Conservation (phyloP, 2,888 invertebrate genomes). For the Lasioglossum oenotherae region DNA sequence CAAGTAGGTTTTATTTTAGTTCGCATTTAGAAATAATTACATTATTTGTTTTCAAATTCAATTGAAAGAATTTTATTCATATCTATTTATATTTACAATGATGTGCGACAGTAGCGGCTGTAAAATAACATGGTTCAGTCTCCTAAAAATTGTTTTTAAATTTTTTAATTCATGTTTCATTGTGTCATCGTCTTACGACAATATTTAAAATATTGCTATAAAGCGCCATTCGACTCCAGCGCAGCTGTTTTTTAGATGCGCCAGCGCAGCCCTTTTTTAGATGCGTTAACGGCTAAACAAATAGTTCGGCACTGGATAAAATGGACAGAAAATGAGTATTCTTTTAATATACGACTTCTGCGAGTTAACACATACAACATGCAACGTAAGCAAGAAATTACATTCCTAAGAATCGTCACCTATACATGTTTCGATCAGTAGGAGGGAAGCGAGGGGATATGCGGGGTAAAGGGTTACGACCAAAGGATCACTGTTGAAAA, state of each 20-base stretch:
- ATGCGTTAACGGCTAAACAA: no score
- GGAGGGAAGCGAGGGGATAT: slow-evolving; percentile 33
- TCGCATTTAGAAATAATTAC: neutral
- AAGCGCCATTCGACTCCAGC: no score
- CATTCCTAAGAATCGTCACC: slow-evolving; percentile 66
- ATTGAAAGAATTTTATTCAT: neutral
- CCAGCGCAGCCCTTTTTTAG: no score
- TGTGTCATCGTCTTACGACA: neutral
- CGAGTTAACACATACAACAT: neutral
- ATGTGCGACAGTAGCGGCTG: neutral
- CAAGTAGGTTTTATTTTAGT: neutral
- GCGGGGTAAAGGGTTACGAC: slow-evolving; percentile 18
- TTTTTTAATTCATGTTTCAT: neutral
- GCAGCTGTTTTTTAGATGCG: no score
- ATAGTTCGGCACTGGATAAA: no score
- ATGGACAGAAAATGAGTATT: no score
- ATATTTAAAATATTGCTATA: neutral
- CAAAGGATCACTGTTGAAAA: slow-evolving; percentile 9
- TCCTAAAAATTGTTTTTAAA: neutral
- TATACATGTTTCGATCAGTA: slow-evolving; percentile 44
- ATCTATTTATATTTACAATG: neutral
- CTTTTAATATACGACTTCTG: neutral
- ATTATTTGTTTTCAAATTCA: neutral
- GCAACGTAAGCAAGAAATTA: slow-evolving; percentile 36
- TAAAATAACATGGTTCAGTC: neutral